Conservation (phyloP, 2,113 vertebrate species). For the Myocastor coypus region DNA sequence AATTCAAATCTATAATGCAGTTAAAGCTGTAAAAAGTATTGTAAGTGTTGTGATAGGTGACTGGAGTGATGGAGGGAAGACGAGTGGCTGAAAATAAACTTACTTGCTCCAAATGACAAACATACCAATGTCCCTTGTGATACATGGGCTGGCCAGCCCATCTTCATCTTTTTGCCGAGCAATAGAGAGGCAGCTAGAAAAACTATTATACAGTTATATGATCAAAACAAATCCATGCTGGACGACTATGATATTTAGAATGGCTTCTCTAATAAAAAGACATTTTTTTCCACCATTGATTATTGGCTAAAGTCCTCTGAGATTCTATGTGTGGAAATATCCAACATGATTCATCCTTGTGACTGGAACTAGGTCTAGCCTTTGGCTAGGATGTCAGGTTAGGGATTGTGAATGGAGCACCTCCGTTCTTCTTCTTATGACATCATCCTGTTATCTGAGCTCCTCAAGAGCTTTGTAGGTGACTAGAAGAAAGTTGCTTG, state of each 20-base stretch:
- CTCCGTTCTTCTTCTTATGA: background rate
- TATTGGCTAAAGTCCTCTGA: background rate
- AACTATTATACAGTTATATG: background rate
- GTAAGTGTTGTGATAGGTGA: background rate
- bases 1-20: background rate
- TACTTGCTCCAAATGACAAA: background rate
- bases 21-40: background rate
- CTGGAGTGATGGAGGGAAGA: background rate
- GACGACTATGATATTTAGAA: background rate
- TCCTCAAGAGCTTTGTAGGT: background rate
- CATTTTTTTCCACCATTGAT: background rate
- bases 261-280: background rate
- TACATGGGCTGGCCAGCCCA: background rate
- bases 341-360: background rate
- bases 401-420: background rate
- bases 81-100: background rate
- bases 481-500: background rate
- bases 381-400: background rate
- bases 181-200: background rate
- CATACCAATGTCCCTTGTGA: background rate
- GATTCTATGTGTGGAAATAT: background rate
- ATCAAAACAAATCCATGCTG: conserved; percentile 11
- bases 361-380: background rate
- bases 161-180: background rate
- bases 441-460: background rate